Conservation (phyloP, 2,113 vertebrate genomes). For the Ictalurus punctatus region DNA sequence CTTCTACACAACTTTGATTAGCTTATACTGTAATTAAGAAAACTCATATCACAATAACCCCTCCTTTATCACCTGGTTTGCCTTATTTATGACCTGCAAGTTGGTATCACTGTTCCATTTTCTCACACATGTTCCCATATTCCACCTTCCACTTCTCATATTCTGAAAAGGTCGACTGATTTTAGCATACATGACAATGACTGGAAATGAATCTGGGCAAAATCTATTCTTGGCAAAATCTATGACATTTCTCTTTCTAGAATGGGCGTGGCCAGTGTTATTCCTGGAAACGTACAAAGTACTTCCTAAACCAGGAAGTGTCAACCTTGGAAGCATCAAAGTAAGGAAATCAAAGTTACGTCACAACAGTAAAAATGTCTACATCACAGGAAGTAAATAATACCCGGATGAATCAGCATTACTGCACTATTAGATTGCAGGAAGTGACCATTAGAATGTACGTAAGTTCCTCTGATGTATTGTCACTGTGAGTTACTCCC, state of each 20-base stretch:
- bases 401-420: slow-evolving; percentile 28
- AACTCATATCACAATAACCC: background rate
- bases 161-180: slow-evolving; percentile 38
- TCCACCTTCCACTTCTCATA: slow-evolving; percentile 46
- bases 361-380: background rate
- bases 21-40: slow-evolving; percentile 48
- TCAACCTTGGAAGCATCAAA: slow-evolving; percentile 41
- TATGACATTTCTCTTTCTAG: slow-evolving; percentile 49
- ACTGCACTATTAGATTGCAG: background rate
- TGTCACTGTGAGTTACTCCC: background rate
- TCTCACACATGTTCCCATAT: slow-evolving; percentile 8
- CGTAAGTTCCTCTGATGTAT: slow-evolving; percentile 5
- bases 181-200: slow-evolving; percentile 32
- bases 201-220: slow-evolving; percentile 45
- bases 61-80: background rate
- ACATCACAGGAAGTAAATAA: slow-evolving; percentile 26
- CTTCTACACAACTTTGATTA: background rate
- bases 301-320: slow-evolving; percentile 49
- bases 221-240: slow-evolving; percentile 6
- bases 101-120: slow-evolving; percentile 22
- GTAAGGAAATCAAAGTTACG: slow-evolving; percentile 58
- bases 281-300: slow-evolving; percentile 23
- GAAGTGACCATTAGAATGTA: slow-evolving; percentile 41
- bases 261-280: slow-evolving; percentile 33
- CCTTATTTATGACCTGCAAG: slow-evolving; percentile 37